phyloP scores from a whole-genome alignment of 2,888 invertebrate species.

The Pollenia griseotomentosa region DNA sequence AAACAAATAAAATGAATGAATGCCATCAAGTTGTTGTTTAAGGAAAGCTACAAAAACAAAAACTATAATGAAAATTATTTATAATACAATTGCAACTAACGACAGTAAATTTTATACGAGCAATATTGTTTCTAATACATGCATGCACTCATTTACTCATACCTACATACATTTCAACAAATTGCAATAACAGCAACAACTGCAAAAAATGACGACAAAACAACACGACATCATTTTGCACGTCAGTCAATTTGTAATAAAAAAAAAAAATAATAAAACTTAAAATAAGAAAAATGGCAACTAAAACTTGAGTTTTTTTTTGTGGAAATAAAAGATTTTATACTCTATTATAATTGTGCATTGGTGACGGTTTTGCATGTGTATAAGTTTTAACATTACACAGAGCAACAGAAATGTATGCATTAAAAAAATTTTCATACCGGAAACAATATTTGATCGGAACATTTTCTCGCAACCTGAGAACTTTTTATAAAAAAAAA shows the following conservation, averaged over 20 bases:
- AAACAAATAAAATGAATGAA: constrained; percentile 58
- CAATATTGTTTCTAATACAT: constrained; percentile 11
- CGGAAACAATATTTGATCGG: too few relatives aligned
- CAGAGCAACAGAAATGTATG: constrained; percentile 34
- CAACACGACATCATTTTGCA: constrained; percentile 82
- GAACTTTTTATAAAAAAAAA: not conserved
- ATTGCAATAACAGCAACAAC: constrained; percentile 66
- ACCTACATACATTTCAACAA: constrained; percentile 40
- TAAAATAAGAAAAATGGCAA: constrained; percentile 61
- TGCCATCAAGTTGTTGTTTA: constrained; percentile 37
- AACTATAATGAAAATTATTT: constrained; percentile 35
- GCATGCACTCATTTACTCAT: not conserved
- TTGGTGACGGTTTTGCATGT: constrained; percentile 11
- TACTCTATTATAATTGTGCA: constrained; percentile 28
- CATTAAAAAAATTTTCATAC: too few relatives aligned
- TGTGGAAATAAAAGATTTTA: constrained; percentile 43
- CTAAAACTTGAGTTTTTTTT: constrained; percentile 34
- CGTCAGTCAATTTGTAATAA: constrained; percentile 76
- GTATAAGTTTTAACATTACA: constrained; percentile 5
- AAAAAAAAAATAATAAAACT: constrained; percentile 43
- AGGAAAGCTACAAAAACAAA: constrained; percentile 20
- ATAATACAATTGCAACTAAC: constrained; percentile 63
- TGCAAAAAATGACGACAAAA: constrained; percentile 69
- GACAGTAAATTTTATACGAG: constrained; percentile 52
- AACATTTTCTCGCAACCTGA: too few relatives aligned